phyloP scores from a whole-genome alignment of 2,888 invertebrate genomes.

The Lissocephala sabroskyi region DNA sequence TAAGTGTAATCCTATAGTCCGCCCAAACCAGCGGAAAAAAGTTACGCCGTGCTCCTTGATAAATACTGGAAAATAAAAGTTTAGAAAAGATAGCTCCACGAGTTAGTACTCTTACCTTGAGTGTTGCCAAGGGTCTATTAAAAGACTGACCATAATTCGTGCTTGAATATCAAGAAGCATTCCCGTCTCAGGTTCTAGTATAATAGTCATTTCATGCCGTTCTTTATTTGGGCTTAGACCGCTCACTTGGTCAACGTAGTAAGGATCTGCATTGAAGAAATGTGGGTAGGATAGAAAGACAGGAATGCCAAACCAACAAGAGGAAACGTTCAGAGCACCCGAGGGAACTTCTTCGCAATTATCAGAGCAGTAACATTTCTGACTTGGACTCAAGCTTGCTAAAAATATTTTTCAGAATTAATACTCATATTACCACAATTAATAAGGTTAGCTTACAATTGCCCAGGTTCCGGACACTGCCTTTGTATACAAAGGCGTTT shows the following conservation, averaged over 20 bases:
- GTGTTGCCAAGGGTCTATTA: slow-evolving; percentile 77
- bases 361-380: slow-evolving; percentile 80
- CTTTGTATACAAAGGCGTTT: slow-evolving; percentile 78
- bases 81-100: background rate
- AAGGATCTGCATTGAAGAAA: slow-evolving; percentile 83
- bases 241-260: slow-evolving; percentile 76
- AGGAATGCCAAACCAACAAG: slow-evolving; percentile 85
- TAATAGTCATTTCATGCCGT: slow-evolving; percentile 82
- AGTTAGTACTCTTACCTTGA: slow-evolving; percentile 83
- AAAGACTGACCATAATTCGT: slow-evolving; percentile 83
- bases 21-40: slow-evolving; percentile 60
- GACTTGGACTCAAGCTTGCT: background rate
- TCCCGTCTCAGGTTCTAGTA: slow-evolving; percentile 83
- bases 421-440: too few relatives aligned
- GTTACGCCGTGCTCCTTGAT: slow-evolving; percentile 37
- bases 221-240: slow-evolving; percentile 81
- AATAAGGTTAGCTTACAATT: slow-evolving; percentile 74
- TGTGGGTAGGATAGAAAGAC: slow-evolving; percentile 88
- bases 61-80: slow-evolving; percentile 30
- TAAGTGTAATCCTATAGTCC: slow-evolving; percentile 47
- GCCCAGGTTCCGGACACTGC: slow-evolving; percentile 78
- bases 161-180: slow-evolving; percentile 82
- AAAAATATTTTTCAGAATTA: too few relatives aligned
- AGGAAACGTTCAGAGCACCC: slow-evolving; percentile 82
- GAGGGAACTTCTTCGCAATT: slow-evolving; percentile 77